Percentiles rank a stretch among this genome's conserved stretches.
Conservation (phyloP, 2,797 vertebrate species). For the Scomberomorus guttatus region DNA sequence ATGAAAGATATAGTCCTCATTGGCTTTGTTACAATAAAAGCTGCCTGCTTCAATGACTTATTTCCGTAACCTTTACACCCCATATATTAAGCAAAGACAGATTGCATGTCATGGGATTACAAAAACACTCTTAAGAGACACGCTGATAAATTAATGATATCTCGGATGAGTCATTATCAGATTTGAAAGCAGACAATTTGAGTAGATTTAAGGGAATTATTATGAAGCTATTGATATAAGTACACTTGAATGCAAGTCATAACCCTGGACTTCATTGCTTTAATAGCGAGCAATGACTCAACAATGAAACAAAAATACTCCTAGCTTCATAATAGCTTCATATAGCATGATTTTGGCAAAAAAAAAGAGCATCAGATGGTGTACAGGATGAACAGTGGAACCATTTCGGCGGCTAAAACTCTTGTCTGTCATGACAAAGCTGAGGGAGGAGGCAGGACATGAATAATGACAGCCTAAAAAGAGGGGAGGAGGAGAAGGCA, state of each 20-base stretch:
- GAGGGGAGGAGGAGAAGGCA: constrained; percentile 15
- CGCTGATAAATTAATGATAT: constrained; percentile 48
- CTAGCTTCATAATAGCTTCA: not conserved
- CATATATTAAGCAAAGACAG: constrained; percentile 59
- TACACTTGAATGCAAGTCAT: not conserved
- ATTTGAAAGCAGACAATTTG: constrained; percentile 37
- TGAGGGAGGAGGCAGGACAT: constrained; percentile 44
- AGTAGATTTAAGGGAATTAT: not conserved
- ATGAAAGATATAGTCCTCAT: constrained; percentile 75
- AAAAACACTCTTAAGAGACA: constrained; percentile 37
- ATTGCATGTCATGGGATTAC: constrained; percentile 34
- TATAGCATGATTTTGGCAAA: not conserved
- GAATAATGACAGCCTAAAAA: constrained; percentile 56
- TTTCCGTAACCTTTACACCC: constrained; percentile 70
- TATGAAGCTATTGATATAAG: not conserved
- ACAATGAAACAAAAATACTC: not conserved
- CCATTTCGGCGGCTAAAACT: constrained; percentile 25
- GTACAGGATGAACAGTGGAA: not conserved
- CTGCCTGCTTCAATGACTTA: constrained; percentile 64
- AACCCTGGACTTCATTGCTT: not conserved
- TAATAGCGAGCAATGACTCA: not conserved
- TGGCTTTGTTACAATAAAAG: constrained; percentile 68
- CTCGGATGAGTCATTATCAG: constrained; percentile 33
- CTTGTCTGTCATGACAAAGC: constrained; percentile 24
- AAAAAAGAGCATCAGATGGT: not conserved